Evolutionary conservation across 2,113 vertebrate species (phyloP), one percentile per base, ranked within the genome.

Genomic region (Cryptotis parvus): DNA sequence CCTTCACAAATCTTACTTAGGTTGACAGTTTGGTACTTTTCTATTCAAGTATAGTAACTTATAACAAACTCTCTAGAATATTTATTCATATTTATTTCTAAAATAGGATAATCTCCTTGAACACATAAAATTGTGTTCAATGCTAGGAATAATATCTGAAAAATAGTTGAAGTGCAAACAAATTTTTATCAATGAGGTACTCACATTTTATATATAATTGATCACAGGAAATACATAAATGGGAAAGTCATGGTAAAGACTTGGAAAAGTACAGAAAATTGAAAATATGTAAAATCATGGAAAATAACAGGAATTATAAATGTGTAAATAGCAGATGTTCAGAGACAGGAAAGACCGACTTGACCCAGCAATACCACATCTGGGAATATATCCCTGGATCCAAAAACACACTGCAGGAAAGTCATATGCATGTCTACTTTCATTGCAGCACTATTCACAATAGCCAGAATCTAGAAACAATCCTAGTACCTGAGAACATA

Each of bases 31-130:
- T 87, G n/a, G 31, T 37, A 92, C 65, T 93, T 74, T 18, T 74
- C n/a, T 77, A 31, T 65, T 11, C 26, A 81, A 81, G 24, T 11
- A 89, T 16, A 86, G 74, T 3, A 35, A 89, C 22, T 8, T 89
- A 18, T 27, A 1, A 35, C 20, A 88, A 63, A 6, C 82, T 82
- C 84, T 52, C 4, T 27, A 52, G 16, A 8, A 3, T 83, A 29
- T 7, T 90, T 86, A 76, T 82, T 31, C 61, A 20, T 79, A 27
- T 80, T 63, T 37, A 79, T 90, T 58, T 78, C 9, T 79, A 75
- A 91, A 94, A 75, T 66, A 9, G 37, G 18, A 76, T 82, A 65
- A 78, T 69, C 12, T 31, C 61, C 31, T 95, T 29, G n/a, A 91
- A 63, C 41, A 29, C 4, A 76, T 26, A 70, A 77, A 89, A 68